These are phyloP conservation scores for Atethmia centrago DNA, from an alignment of 2,888 invertebrate genomes.

Conservation along the genomic window DNA sequence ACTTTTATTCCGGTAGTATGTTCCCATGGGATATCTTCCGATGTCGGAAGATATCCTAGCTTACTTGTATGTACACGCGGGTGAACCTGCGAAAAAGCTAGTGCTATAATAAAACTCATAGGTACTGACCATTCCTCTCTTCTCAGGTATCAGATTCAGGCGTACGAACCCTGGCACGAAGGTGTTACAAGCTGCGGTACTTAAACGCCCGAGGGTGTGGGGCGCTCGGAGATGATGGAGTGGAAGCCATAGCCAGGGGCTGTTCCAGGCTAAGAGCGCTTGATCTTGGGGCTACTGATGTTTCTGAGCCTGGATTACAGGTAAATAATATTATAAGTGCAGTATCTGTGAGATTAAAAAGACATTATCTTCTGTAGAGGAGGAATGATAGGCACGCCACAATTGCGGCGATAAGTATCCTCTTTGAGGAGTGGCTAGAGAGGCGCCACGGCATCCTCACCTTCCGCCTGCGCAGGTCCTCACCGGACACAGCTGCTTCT, in stretches of 20 bases:
- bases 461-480: too few relatives aligned
- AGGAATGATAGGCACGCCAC: too few relatives aligned
- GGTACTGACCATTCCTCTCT: not conserved
- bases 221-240: slow-evolving; percentile 97
- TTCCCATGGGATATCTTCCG: not conserved
- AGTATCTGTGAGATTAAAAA: not conserved
- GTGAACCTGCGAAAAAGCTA: not conserved
- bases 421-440: too few relatives aligned
- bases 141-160: slow-evolving; percentile 95
- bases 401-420: too few relatives aligned
- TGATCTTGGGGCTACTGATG: slow-evolving; percentile 98
- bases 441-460: too few relatives aligned
- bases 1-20: not conserved
- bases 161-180: slow-evolving; percentile 95
- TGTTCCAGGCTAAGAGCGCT: slow-evolving; percentile 96
- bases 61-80: too few relatives aligned
- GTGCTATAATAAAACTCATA: not conserved
- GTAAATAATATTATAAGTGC: slow-evolving; percentile 85
- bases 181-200: slow-evolving; percentile 97
- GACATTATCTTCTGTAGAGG: not conserved
- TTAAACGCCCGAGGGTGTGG: slow-evolving; percentile 98
- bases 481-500: too few relatives aligned
- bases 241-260: slow-evolving; percentile 95
- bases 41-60: too few relatives aligned
- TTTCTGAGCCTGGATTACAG: slow-evolving; percentile 96